These are phyloP conservation scores for Patiria pectinifera DNA, from an alignment of 53 echinoderm and acorn worm genomes.

Conservation along the genomic window DNA sequence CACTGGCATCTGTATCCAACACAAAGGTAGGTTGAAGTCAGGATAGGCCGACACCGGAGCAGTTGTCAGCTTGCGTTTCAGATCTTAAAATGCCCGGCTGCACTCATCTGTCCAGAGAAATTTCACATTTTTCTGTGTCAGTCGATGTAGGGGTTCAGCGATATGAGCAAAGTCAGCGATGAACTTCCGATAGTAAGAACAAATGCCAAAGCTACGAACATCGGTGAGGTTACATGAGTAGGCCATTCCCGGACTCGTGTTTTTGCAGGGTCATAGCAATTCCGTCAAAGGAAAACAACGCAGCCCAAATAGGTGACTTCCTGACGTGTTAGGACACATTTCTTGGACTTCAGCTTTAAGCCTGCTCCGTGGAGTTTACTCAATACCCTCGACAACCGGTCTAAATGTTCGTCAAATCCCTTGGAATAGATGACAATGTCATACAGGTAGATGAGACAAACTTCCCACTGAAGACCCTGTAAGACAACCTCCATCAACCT, in stretches of 20 bases:
- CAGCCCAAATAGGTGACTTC: slow-evolving; percentile 4
- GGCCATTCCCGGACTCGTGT: not conserved
- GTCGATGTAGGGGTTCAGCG: slow-evolving; percentile 5
- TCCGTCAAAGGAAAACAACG: slow-evolving; percentile 13
- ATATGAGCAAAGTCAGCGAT: slow-evolving; percentile 1
- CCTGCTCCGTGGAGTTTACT: slow-evolving; percentile 19
- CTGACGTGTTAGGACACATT: not conserved
- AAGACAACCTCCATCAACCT: slow-evolving; percentile 74
- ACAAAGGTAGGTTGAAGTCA: not conserved
- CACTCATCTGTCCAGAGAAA: slow-evolving; percentile 23
- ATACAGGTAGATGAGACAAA: slow-evolving; percentile 63
- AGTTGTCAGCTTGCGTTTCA: not conserved
- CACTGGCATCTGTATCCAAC: slow-evolving; percentile 26
- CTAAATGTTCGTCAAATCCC: slow-evolving; percentile 38
- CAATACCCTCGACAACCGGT: slow-evolving; percentile 49
- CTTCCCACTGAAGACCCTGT: slow-evolving; percentile 65
- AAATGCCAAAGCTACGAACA: slow-evolving; percentile 27
- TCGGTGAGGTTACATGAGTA: slow-evolving; percentile 2
- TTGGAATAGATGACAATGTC: slow-evolving; percentile 67
- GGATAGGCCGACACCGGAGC: slow-evolving; percentile 32
- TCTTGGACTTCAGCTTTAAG: slow-evolving; percentile 59
- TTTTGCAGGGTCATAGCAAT: slow-evolving; percentile 33
- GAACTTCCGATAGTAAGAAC: slow-evolving; percentile 24
- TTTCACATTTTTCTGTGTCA: slow-evolving; percentile 31
- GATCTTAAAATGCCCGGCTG: not conserved